Base-by-base conservation (phyloP, 1,140 invertebrate species). In the Eriocheir sinensis region DNA sequence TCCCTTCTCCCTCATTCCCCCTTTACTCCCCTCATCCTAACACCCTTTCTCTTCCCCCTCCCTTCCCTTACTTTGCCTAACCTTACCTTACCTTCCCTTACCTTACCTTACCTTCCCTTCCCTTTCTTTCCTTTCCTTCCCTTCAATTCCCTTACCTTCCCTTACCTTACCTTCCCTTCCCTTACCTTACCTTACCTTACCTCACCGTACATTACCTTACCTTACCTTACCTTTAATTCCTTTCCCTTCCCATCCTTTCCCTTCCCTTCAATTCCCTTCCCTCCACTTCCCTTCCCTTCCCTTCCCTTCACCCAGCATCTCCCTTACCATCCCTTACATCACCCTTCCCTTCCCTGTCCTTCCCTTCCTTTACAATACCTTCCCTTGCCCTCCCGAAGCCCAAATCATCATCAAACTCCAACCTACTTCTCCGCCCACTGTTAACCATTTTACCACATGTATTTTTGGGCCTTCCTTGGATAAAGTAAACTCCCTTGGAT, bases 241-340 rank as follows among this genome's bases (percentile, higher is more conserved):
- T 15, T 3, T 34, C 83, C 83, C 83, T 86, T 34, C 83, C 86
- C 86, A 15, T 89, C 0, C n/a, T 17, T 44, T 27, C 0, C 89
- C 48, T 41, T 32, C 32, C 48, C 44, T 32, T 17, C 83, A 1
- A 27, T 53, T 41, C 48, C 48, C 36, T 34, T 34, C 15, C 32
- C 89, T 41, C 36, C 30, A 44, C 48, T 44, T 89, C 86, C 89
- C 48, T 34, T 34, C 89, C 48, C 48, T 44, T 17, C 41, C 86
- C 86, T 40, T 15, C 38, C 9, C 36, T 36, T 86, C 8, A 12
- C 85, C 34, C 36, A 30, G 17, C 34, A 27, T 86, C 83, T 17
- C 83, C 83, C 48, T 41, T 32, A 12, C 48, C 44, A 17, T 17
- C 83, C 3, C 27, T 53, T 41, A n/a, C 48, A 30, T 34, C 21